These are phyloP conservation scores for Myiagra hebetior DNA, from an alignment of 2,113 vertebrate genomes.

Conservation along the genomic window DNA sequence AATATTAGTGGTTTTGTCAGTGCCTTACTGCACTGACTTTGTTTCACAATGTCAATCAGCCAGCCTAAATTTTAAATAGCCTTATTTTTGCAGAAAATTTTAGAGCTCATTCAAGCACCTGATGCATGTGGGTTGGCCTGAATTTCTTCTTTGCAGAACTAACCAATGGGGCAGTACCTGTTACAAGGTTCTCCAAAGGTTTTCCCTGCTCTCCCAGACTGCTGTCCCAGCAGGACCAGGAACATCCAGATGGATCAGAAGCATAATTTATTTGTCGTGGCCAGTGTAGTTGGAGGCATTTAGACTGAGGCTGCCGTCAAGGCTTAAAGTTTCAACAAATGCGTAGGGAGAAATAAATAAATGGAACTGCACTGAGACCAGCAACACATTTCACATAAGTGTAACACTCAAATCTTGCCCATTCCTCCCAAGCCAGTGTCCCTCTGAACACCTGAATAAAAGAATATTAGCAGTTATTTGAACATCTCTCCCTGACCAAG, in stretches of 20 bases:
- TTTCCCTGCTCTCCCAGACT: not conserved
- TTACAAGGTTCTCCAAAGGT: not conserved
- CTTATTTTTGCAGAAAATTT: not conserved
- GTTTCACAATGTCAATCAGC: not conserved
- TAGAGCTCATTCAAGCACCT: not conserved
- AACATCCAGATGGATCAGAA: not conserved
- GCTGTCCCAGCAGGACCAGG: not conserved
- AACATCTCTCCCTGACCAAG: not conserved
- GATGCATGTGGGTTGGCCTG: not conserved
- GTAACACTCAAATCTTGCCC: not conserved
- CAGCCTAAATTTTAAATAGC: not conserved
- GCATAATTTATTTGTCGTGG: not conserved
- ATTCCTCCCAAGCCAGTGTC: not conserved
- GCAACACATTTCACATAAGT: not conserved
- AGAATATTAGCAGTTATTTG: not conserved
- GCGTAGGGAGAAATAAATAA: not conserved
- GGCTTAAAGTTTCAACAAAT: not conserved
- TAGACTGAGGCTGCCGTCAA: not conserved
- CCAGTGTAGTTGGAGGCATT: not conserved
- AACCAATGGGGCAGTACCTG: not conserved
- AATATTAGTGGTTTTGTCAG: not conserved
- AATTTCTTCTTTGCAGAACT: not conserved
- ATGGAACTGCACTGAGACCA: not conserved
- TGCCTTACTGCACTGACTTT: not conserved
- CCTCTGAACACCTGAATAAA: not conserved